Conservation (phyloP, 2,888 invertebrate genomes). For the Tanytarsus gracilentus region DNA sequence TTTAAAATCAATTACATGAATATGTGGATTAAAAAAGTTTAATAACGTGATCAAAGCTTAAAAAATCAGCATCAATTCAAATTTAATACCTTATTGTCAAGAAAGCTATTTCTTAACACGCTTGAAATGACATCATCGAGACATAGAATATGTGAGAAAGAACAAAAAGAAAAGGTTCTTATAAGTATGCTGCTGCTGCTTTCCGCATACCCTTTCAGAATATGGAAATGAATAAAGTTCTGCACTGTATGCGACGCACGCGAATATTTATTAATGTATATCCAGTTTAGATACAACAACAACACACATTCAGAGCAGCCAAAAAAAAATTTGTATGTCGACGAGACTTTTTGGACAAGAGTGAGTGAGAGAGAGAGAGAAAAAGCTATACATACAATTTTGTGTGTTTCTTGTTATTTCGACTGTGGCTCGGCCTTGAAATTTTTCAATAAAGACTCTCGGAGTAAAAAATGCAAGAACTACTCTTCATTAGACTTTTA, state of each 20-base stretch:
- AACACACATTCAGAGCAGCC: background rate
- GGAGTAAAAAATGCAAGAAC: constrained; percentile 28
- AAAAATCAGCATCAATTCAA: too few species aligned
- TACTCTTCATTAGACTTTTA: constrained; percentile 25
- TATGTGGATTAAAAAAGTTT: too few species aligned
- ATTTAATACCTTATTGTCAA: too few species aligned
- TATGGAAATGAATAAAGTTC: background rate
- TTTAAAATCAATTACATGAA: too few species aligned
- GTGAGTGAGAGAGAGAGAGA: background rate
- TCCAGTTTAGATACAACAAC: constrained; percentile 17
- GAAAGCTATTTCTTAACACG: too few species aligned
- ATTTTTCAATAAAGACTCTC: constrained; percentile 28
- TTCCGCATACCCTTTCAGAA: too few species aligned
- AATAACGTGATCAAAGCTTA: too few species aligned
- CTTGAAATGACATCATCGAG: background rate
- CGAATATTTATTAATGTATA: constrained; percentile 21
- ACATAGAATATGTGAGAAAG: background rate
- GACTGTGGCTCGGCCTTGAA: constrained; percentile 25
- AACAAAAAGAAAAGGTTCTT: background rate
- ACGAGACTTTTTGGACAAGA: constrained; percentile 8
- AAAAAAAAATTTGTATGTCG: constrained; percentile 2
- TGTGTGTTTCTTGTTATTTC: constrained; percentile 28
- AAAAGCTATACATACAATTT: constrained; percentile 21
- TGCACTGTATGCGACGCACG: constrained; percentile 23
- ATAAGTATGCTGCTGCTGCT: constrained; percentile 5